Percentiles rank a stretch among this genome's conserved stretches.
Evolutionary conservation across 2,113 vertebrate genomes (phyloP).

Genomic region (Motacilla alba): DNA sequence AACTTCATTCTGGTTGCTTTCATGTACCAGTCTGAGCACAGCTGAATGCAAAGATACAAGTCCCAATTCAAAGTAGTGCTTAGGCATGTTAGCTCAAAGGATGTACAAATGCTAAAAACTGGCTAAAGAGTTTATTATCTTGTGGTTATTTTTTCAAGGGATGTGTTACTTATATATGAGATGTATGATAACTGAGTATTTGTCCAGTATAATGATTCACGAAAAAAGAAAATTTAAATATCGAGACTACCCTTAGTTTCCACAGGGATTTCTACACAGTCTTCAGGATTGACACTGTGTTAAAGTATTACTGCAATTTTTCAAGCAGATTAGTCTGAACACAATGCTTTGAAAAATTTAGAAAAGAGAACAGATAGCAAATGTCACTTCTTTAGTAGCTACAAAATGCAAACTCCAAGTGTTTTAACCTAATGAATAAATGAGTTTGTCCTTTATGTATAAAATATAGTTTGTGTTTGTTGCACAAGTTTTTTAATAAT

Average conservation of each 20-base stretch:
- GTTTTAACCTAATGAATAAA: conserved; percentile 87
- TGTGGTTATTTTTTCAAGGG: not conserved
- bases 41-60: not conserved
- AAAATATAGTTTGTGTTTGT: conserved; percentile 86
- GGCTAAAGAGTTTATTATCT: not conserved
- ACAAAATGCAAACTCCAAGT: conserved; percentile 79
- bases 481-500: conserved; percentile 86
- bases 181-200: not conserved
- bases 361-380: conserved; percentile 62
- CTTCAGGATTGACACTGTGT: conserved; percentile 12
- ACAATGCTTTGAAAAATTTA: conserved; percentile 73
- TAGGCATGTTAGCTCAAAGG: not conserved
- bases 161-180: not conserved
- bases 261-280: not conserved
- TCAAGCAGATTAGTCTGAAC: conserved; percentile 58
- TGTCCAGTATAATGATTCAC: not conserved
- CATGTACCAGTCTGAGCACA: not conserved
- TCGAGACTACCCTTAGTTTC: not conserved
- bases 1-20: not conserved
- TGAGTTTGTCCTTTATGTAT: conserved; percentile 88
- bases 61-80: not conserved
- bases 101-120: not conserved
- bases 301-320: conserved; percentile 60
- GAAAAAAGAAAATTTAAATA: not conserved
- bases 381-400: conserved; percentile 74